phyloP scores from a whole-genome alignment of 2,113 vertebrate species.

The Bos javanicus region DNA sequence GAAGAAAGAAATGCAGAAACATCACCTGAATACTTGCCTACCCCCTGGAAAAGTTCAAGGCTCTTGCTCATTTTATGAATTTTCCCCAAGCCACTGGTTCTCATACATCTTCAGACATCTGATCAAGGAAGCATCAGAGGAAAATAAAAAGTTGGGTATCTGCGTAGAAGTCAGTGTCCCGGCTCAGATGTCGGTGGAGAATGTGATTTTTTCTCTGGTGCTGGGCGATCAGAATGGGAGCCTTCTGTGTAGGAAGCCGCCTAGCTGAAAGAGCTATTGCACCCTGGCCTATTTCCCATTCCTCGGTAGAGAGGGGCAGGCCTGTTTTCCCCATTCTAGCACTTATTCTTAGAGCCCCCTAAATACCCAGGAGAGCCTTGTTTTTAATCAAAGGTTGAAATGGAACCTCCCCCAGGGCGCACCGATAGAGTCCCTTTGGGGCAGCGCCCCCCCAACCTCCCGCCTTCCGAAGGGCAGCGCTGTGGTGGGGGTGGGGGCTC shows the following conservation, averaged over 20 bases:
- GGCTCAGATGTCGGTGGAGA: not conserved
- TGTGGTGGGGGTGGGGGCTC: conserved; percentile 8
- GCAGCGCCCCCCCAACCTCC: not conserved
- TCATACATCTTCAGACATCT: not conserved
- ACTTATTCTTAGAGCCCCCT: not conserved
- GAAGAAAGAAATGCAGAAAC: not conserved
- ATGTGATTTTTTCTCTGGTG: not conserved
- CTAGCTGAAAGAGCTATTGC: not conserved
- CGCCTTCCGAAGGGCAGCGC: not conserved
- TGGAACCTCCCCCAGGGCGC: not conserved
- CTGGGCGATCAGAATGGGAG: not conserved
- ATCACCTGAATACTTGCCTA: not conserved
- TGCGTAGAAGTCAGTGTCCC: not conserved
- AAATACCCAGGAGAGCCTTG: not conserved
- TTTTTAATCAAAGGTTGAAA: conserved; percentile 1
- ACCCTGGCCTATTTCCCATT: not conserved
- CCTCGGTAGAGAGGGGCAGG: not conserved
- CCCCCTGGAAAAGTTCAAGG: conserved; percentile 31
- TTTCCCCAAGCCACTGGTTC: not conserved
- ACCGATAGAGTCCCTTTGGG: not conserved
- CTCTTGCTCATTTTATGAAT: conserved; percentile 3
- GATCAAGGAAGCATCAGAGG: not conserved
- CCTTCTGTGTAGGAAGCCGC: not conserved
- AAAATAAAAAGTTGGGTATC: not conserved
- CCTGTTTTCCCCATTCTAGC: not conserved